Evolutionary conservation across 2,797 vertebrate genomes (phyloP).

Genomic region (Mormyrus hasselquistii): DNA sequence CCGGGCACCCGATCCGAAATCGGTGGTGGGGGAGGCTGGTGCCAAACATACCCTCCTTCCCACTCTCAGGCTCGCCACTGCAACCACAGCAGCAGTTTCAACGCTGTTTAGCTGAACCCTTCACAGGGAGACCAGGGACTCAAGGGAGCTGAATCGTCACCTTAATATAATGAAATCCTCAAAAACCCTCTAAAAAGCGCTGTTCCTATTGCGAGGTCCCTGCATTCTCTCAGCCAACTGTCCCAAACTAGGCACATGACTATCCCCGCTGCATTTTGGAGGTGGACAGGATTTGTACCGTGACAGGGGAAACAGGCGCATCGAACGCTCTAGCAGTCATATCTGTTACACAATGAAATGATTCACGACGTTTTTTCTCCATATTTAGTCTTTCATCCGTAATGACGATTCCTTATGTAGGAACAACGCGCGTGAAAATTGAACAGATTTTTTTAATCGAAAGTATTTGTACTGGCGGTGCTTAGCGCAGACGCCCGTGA

Average conservation of each 20-base stretch:
- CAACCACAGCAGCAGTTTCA: not conserved
- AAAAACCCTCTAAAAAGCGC: not conserved
- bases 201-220: not conserved
- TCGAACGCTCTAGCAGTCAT: not conserved
- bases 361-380: not conserved
- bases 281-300: not conserved
- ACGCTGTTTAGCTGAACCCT: not conserved
- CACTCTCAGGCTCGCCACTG: not conserved
- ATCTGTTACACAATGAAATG: constrained; percentile 3
- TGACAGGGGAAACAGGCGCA: not conserved
- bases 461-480: not conserved
- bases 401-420: not conserved
- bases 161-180: not conserved
- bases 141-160: not conserved
- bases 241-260: not conserved
- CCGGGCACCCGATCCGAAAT: not conserved
- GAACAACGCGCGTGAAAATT: not conserved
- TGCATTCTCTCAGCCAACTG: not conserved
- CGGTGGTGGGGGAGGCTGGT: not conserved
- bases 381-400: constrained; percentile 1
- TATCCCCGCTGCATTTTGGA: not conserved
- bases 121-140: not conserved
- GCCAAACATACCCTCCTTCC: not conserved
- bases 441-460: not conserved
- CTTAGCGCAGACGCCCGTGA: not conserved